These are phyloP conservation scores for Mastomys natalensis DNA, from an alignment of 2,113 vertebrate species.

Conservation along the genomic window DNA sequence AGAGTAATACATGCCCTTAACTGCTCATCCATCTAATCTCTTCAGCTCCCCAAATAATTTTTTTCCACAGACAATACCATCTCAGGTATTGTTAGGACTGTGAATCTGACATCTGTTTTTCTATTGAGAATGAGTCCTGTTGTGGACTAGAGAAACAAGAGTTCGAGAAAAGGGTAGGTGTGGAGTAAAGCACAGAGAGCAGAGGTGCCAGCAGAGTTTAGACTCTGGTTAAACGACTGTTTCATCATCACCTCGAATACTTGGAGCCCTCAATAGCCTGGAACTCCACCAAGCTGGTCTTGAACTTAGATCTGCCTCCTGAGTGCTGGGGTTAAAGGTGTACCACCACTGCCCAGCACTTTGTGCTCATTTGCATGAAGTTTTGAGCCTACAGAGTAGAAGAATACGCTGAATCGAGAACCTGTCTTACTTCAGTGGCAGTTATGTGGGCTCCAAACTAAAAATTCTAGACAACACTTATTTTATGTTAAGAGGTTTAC, in stretches of 20 bases:
- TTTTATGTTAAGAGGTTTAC: background rate
- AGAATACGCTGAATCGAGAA: constrained; percentile 1
- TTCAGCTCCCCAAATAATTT: background rate
- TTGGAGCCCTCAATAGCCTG: background rate
- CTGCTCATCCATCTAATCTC: background rate
- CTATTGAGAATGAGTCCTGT: background rate
- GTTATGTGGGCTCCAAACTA: background rate
- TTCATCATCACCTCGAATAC: background rate
- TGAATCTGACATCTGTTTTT: background rate
- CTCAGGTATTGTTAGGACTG: background rate
- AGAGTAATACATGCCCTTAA: background rate
- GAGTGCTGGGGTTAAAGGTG: background rate
- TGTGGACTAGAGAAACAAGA: background rate
- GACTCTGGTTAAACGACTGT: background rate
- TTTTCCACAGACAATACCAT: background rate
- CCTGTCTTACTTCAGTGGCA: background rate
- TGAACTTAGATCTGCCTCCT: background rate
- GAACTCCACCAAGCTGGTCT: background rate
- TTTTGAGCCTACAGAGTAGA: background rate
- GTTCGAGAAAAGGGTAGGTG: background rate
- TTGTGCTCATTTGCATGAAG: background rate
- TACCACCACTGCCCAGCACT: background rate
- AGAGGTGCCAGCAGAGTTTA: background rate
- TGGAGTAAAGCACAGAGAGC: background rate
- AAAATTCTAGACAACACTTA: constrained; percentile 33